Conservation (phyloP, 2,113 vertebrate genomes). For the Phylloscopus trochilus region DNA sequence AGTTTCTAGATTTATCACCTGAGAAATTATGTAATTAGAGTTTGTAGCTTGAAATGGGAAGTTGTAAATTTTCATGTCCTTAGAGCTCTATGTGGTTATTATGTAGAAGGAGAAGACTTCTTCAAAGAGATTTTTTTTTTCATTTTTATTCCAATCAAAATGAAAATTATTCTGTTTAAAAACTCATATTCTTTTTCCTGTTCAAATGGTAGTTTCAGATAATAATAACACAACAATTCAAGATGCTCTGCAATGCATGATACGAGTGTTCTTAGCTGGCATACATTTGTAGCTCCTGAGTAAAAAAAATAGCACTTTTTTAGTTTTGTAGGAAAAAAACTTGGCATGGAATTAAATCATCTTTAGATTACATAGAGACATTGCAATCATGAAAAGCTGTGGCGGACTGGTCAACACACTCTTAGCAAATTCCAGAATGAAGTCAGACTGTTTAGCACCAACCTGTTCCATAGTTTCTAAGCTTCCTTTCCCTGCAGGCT, state of each 20-base stretch:
- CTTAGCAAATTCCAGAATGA: neutral
- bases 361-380: neutral
- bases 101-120: neutral
- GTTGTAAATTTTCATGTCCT: neutral
- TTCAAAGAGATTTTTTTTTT: neutral
- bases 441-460: neutral
- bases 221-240: neutral
- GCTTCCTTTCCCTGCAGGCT: neutral
- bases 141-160: neutral
- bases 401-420: neutral
- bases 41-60: neutral
- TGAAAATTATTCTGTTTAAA: neutral
- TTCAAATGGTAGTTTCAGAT: neutral
- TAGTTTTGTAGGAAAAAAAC: neutral
- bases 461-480: neutral
- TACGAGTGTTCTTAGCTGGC: neutral
- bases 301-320: neutral
- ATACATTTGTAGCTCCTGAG: neutral
- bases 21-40: neutral
- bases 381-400: neutral
- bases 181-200: neutral
- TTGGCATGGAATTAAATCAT: neutral
- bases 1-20: neutral
- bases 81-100: neutral
- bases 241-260: neutral